Conservation (phyloP, 1,140 invertebrate species). For the Atta colombica region DNA sequence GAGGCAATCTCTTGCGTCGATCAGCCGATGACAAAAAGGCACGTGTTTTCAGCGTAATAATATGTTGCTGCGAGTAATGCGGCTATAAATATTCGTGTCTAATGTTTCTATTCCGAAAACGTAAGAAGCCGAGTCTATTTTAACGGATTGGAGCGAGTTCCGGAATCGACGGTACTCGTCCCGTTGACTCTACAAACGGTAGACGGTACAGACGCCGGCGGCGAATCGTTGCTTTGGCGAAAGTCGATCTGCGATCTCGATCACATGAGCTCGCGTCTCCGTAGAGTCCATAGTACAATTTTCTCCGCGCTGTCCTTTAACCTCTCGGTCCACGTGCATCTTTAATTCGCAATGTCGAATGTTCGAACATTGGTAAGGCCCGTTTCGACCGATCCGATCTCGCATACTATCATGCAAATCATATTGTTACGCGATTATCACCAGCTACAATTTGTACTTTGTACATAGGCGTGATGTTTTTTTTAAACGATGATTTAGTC, state of each 20-base stretch:
- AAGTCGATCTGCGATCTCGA: neutral
- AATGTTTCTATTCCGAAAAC: conserved; percentile 63
- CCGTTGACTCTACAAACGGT: conserved; percentile 23
- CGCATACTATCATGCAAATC: neutral
- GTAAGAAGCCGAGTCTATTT: conserved; percentile 72
- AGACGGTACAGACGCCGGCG: neutral
- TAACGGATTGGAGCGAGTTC: conserved; percentile 56
- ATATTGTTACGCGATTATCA: neutral
- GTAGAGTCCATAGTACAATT: neutral
- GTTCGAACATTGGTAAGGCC: conserved; percentile 69
- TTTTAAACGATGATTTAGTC: neutral
- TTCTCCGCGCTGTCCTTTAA: conserved; percentile 14
- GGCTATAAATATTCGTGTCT: conserved; percentile 66
- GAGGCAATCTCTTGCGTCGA: neutral
- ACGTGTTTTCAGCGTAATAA: neutral
- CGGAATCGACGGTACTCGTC: conserved; percentile 27
- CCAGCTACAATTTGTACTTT: conserved; percentile 5
- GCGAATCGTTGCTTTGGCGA: conserved; percentile 11
- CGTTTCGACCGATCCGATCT: neutral
- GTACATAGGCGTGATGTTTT: neutral
- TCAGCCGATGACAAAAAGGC: conserved; percentile 6
- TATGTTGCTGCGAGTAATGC: conserved; percentile 29
- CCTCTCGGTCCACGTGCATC: conserved; percentile 56
- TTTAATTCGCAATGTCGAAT: conserved; percentile 56
- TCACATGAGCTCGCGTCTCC: neutral